Evolutionary conservation across 2,113 vertebrate species (phyloP), one percentile per base, ranked within the genome.

Genomic region (Bostrychus sinensis): DNA sequence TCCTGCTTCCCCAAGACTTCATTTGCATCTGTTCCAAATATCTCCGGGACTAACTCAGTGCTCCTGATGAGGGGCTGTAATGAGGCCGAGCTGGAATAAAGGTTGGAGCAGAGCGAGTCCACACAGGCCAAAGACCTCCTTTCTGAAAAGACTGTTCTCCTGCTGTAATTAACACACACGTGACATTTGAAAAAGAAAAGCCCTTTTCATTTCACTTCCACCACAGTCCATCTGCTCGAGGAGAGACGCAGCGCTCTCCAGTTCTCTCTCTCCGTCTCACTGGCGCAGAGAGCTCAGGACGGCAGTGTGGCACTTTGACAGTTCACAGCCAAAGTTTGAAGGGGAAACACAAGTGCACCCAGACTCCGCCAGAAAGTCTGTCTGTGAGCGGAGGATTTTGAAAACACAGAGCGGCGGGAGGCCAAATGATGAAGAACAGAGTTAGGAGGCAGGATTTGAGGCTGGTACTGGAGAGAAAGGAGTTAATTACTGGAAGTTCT

Each of bases 291-390:
- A 46, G 39, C 17, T 30, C 28, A 0, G 17, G 19, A 48, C 46
- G 19, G 46, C 46, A 59, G 19, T 45, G 25, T 60, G 60, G 51
- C 67, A 72, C 39, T 14, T 53, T 46, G 11, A 64, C 72, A 70
- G 54, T 73, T 70, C 55, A 58, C 66, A 64, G 22, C 16, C 72
- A 55, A 28, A 68, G 30, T 71, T 58, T 71, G 42, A 64, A 56
- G 43, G 28, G 25, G 38, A 51, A 9, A 30, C n/a, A 60, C 34
- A 34, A 59, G 34, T 57, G 42, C 55, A 42, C 42, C 39, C 45
- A 0, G 14, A 11, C 60, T 46, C 6, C 55, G 41, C 19, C 37
- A 78, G 62, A 32, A 32, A 32, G n/a, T n/a, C n/a, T n/a, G 30
- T 32, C 30, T 32, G 30, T 32, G 30, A 32, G 30, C 8, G 30